Percentiles rank a stretch among this genome's conserved stretches.
phyloP scores from a whole-genome alignment of 2,888 invertebrate genomes.

The Conomelus anceps region DNA sequence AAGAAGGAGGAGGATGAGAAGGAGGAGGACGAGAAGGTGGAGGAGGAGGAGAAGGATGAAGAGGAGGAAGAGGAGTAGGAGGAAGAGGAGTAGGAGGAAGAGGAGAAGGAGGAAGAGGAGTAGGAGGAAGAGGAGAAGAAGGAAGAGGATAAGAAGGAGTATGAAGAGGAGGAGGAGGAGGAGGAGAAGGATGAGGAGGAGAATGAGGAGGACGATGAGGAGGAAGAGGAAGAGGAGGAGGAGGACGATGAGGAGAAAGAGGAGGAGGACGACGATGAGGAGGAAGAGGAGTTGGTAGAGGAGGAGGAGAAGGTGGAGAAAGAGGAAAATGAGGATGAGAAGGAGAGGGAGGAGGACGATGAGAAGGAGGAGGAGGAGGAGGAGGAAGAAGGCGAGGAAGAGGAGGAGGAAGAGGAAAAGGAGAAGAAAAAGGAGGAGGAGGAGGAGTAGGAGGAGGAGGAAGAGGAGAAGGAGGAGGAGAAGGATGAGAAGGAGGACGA shows the following conservation, averaged over 20 bases:
- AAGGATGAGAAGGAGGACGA: neutral
- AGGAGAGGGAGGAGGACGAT: neutral
- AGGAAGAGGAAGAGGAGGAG: neutral
- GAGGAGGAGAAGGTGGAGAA: neutral
- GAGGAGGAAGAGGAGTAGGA: too few relatives aligned
- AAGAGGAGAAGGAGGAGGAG: neutral
- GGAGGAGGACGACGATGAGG: too few relatives aligned
- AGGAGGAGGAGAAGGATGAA: too few relatives aligned
- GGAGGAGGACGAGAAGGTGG: too few relatives aligned
- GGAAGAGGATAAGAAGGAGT: too few relatives aligned
- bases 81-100: neutral
- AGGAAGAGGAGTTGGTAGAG: neutral
- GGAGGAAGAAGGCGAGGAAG: neutral
- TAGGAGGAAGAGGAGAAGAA: too few relatives aligned
- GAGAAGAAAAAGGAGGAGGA: neutral
- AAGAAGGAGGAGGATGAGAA: neutral
- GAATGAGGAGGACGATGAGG: neutral
- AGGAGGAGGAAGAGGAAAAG: neutral
- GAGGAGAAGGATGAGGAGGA: too few relatives aligned
- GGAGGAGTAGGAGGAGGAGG: neutral
- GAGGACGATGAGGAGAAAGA: too few relatives aligned
- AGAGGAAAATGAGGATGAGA: neutral
- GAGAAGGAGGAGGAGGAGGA: neutral
- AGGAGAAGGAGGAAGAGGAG: too few relatives aligned
- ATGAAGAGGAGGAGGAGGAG: too few relatives aligned